Evolutionary conservation across 2,888 invertebrate species (phyloP).

Genomic region (Cepaea hortensis): DNA sequence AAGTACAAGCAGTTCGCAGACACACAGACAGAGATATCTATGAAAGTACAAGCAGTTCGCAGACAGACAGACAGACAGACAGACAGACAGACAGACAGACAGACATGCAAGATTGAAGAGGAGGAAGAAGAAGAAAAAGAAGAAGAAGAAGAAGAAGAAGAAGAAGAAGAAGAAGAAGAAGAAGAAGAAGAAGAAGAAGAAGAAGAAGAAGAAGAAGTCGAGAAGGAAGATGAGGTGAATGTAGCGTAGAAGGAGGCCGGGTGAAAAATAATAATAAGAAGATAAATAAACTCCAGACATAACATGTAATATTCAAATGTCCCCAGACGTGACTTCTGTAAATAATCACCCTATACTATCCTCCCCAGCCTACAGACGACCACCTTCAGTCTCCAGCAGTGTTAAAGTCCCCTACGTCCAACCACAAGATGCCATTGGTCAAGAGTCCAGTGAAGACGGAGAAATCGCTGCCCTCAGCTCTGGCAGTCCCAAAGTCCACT

Average conservation of each 20-base stretch:
- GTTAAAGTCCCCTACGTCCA: constrained; percentile 46
- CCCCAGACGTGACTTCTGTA: too few species aligned
- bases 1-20: neutral
- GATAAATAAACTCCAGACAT: too few species aligned
- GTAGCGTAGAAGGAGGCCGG: too few species aligned
- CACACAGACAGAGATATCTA: neutral
- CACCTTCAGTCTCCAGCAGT: constrained; percentile 41
- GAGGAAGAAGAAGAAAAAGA: too few species aligned
- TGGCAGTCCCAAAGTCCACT: constrained; percentile 43
- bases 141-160: neutral
- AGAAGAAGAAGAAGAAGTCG: too few species aligned
- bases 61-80: too few species aligned
- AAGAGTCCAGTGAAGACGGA: constrained; percentile 48
- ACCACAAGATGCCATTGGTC: constrained; percentile 48
- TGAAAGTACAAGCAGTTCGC: neutral
- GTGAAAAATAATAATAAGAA: too few species aligned
- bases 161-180: too few species aligned
- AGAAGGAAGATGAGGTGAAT: too few species aligned
- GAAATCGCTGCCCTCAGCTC: constrained; percentile 47
- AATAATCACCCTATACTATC: neutral
- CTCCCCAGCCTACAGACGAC: constrained; percentile 41
- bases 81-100: too few species aligned
- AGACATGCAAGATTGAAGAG: neutral
- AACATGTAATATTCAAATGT: too few species aligned
- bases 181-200: too few species aligned